phyloP scores from a whole-genome alignment of 2,797 vertebrate species.

The Takifugu rubripes region DNA sequence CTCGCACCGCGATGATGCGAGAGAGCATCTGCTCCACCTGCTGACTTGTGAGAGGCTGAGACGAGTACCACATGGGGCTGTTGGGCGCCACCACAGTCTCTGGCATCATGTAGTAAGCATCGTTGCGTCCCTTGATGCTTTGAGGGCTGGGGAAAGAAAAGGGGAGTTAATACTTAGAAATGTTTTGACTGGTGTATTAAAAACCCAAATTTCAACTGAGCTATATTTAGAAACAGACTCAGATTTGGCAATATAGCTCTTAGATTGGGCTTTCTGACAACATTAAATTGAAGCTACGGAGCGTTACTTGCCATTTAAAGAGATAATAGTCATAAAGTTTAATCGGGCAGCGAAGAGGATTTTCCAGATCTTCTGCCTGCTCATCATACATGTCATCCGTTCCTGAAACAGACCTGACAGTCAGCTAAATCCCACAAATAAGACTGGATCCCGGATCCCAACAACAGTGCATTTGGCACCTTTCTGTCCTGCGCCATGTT shows the following conservation, averaged over 20 bases:
- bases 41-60: constrained; percentile 93
- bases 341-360: constrained; percentile 96
- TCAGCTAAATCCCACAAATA: constrained; percentile 3
- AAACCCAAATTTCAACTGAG: too few relatives aligned
- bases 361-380: constrained; percentile 95
- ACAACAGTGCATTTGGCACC: constrained; percentile 63
- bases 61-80: constrained; percentile 99
- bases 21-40: constrained; percentile 97
- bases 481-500: constrained; percentile 91
- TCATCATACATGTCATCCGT: constrained; percentile 98
- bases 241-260: too few relatives aligned
- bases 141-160: constrained; percentile 82
- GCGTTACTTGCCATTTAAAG: constrained; percentile 94
- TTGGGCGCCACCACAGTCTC: constrained; percentile 98
- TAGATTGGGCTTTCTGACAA: too few relatives aligned
- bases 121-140: constrained; percentile 97
- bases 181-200: background rate
- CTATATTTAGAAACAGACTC: too few relatives aligned
- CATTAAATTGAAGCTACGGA: background rate
- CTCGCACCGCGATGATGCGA: constrained; percentile 95
- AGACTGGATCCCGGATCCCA: too few relatives aligned
- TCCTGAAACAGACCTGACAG: constrained; percentile 69
- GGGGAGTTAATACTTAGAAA: background rate
- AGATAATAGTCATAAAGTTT: constrained; percentile 99
- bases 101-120: constrained; percentile 99